Percentiles rank a stretch among this genome's conserved stretches.
Evolutionary conservation across 2,888 invertebrate species (phyloP).

Genomic region (Pasiphila rectangulata): DNA sequence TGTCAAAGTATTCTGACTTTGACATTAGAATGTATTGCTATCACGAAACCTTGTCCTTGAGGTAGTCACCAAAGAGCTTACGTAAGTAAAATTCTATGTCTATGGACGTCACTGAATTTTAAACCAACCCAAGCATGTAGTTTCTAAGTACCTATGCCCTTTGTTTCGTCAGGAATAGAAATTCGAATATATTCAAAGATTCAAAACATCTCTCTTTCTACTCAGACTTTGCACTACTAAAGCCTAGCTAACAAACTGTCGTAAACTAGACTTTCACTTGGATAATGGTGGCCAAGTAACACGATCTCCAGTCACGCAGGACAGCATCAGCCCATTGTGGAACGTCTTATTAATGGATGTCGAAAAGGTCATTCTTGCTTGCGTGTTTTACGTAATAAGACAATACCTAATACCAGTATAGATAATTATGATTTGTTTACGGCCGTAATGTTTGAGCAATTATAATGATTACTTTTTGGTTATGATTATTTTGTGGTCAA

Average conservation of each 20-base stretch:
- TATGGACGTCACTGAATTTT: too few species aligned
- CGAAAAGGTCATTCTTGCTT: slow-evolving; percentile 44
- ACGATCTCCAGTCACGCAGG: slow-evolving; percentile 66
- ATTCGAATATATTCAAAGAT: too few species aligned
- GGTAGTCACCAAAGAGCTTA: too few species aligned
- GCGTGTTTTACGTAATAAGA: slow-evolving; percentile 19
- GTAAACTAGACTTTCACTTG: slow-evolving; percentile 70
- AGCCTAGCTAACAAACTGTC: slow-evolving; percentile 32
- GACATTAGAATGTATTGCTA: too few species aligned
- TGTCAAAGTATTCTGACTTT: too few species aligned
- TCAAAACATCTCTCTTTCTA: too few species aligned
- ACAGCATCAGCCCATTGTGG: slow-evolving; percentile 35
- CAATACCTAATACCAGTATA: neutral
- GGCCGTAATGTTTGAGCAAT: neutral
- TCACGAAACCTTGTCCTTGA: too few species aligned
- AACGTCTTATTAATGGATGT: slow-evolving; percentile 41
- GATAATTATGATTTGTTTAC: neutral
- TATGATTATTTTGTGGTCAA: neutral
- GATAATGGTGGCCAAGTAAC: slow-evolving; percentile 58
- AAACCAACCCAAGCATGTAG: too few species aligned
- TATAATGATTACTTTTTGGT: neutral
- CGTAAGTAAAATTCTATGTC: too few species aligned
- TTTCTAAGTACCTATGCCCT: too few species aligned
- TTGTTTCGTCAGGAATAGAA: too few species aligned
- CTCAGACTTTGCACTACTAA: too few species aligned